These are phyloP conservation scores for Zelostemma sp. DNA, from an alignment of 1,140 invertebrate species.

Conservation along the genomic window DNA sequence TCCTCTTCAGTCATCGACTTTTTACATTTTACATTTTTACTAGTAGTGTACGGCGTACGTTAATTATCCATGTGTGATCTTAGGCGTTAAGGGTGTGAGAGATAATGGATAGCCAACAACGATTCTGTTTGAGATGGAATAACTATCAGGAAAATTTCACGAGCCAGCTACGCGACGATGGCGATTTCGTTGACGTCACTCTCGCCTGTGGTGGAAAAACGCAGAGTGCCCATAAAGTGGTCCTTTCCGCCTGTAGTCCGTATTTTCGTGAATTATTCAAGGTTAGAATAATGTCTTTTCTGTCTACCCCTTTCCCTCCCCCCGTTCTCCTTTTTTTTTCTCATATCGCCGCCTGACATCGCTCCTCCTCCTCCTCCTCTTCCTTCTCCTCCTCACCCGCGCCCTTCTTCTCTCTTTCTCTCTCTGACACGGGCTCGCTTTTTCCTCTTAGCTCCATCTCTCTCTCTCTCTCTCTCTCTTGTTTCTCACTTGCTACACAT, in stretches of 20 bases:
- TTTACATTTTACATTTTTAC: constrained; percentile 72
- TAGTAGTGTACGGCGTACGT: constrained; percentile 69
- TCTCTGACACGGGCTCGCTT: no score
- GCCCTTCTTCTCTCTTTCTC: constrained; percentile 21
- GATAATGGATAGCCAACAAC: constrained; percentile 75
- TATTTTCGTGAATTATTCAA: constrained; percentile 87
- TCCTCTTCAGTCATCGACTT: constrained; percentile 72
- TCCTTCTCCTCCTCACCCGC: neutral
- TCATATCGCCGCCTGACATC: constrained; percentile 6
- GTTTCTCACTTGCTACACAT: constrained; percentile 23
- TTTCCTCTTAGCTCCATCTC: no score
- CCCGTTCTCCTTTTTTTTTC: constrained; percentile 16
- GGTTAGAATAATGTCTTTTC: constrained; percentile 72
- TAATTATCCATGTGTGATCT: constrained; percentile 62
- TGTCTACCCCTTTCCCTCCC: constrained; percentile 23
- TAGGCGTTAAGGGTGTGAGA: constrained; percentile 64
- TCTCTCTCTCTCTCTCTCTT: constrained; percentile 29
- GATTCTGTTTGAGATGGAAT: constrained; percentile 94
- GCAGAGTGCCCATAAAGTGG: constrained; percentile 84
- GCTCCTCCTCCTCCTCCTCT: constrained; percentile 4
- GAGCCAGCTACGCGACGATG: constrained; percentile 82
- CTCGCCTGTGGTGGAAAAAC: constrained; percentile 83
- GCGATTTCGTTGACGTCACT: constrained; percentile 87
- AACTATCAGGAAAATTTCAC: constrained; percentile 92
- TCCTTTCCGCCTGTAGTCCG: no score